A percentile compares a stretch with the other conserved stretches of the same genome.
phyloP scores from a whole-genome alignment of 2,113 vertebrate species.

The Amblyornis subalaris region DNA sequence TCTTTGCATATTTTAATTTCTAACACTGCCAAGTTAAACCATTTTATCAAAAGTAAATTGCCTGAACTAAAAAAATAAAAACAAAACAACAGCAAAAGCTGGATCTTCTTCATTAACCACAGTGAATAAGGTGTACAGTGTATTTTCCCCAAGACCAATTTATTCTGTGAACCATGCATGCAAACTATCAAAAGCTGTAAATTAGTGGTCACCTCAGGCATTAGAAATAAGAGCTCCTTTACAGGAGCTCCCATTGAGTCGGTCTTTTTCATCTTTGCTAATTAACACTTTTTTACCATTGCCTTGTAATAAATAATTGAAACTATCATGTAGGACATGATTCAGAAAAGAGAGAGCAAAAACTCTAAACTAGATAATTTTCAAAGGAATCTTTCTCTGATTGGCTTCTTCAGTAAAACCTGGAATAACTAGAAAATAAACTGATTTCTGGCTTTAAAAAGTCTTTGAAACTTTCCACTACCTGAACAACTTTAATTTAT shows the following conservation, averaged over 20 bases:
- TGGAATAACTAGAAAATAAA: neutral
- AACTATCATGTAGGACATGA: slow-evolving; percentile 54
- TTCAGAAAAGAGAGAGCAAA: slow-evolving; percentile 38
- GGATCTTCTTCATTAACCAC: neutral
- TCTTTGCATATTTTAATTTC: neutral
- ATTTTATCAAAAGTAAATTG: neutral
- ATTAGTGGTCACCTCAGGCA: slow-evolving; percentile 66
- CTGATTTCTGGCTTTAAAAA: neutral
- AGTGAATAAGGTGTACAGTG: neutral
- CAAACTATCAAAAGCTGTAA: slow-evolving; percentile 64
- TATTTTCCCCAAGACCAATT: slow-evolving; percentile 42
- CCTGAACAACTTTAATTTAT: neutral
- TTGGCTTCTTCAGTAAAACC: neutral
- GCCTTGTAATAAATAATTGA: slow-evolving; percentile 67
- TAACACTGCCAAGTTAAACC: neutral
- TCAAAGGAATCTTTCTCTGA: slow-evolving; percentile 21
- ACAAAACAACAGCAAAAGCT: neutral
- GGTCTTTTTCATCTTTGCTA: slow-evolving; percentile 65
- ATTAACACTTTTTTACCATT: slow-evolving; percentile 63
- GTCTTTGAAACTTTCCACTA: neutral
- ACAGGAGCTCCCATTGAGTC: slow-evolving; percentile 58
- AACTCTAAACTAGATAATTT: slow-evolving; percentile 34
- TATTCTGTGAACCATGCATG: slow-evolving; percentile 35
- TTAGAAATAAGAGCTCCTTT: slow-evolving; percentile 46
- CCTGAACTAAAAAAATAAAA: neutral